These are phyloP conservation scores for Bos taurus DNA, from an alignment of 2,113 vertebrate species.

Conservation along the genomic window ARS-UCD2.0 NC_037329.1:92706501-92707000, in stretches of 20 bases:
- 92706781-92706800: conserved; percentile 74
- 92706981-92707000: conserved; percentile 13
- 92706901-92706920: conserved; percentile 32
- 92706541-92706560: conserved; percentile 45
- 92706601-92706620: conserved; percentile 65
- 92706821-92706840: conserved; percentile 72
- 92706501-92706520: conserved; percentile 18
- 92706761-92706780: conserved; percentile 73
- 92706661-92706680: conserved; percentile 70
- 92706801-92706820: conserved; percentile 62
- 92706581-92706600: neutral
- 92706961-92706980: conserved; percentile 44
- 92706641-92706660: conserved; percentile 68
- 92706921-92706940: neutral
- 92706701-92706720: conserved; percentile 76
- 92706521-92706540: conserved; percentile 5
- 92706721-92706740: conserved; percentile 70
- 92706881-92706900: conserved; percentile 29
- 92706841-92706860: conserved; percentile 69
- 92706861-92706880: conserved; percentile 50
- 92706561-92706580: conserved; percentile 37
- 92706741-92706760: conserved; percentile 79
- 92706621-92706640: conserved; percentile 56
- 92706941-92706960: conserved; percentile 44
- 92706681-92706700: conserved; percentile 61